Evolutionary conservation across 1,140 invertebrate species (phyloP), one percentile per base, ranked within the genome.

Genomic region (Marisa cornuarietis): DNA sequence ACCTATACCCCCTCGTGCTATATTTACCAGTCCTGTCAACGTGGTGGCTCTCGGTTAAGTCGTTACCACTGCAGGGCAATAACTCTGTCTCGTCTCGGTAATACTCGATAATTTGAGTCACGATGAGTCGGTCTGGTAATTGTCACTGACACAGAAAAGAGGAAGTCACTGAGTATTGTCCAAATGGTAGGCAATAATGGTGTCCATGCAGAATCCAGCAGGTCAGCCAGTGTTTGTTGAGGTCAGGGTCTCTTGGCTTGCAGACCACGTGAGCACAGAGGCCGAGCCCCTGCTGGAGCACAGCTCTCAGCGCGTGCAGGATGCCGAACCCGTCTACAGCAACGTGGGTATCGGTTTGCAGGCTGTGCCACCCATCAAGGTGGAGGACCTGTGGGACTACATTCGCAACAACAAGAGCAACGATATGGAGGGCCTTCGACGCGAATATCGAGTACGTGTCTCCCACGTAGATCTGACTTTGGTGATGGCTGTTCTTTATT

Each of bases 301-400:
- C 26, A 82, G 83, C 75, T 71, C 72, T 8, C 82, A 76, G 24
- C 83, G 79, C 49, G 84, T 87, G 52, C 71, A 80, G 42, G 87
- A 87, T 63, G 80, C 79, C 58, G 87, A 88, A 78, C 88, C 88
- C 72, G 78, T 88, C 58, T 89, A 89, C 80, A 86, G 84, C 78
- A 89, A 89, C 81, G 80, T 86, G 83, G 87, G 85, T 68, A 80
- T 84, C 26, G 81, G 82, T 54, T 8, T 77, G 4, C 77, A 83
- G 3, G 31, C 76, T 49, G 79, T 85, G 61, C 79, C 81, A 16
- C 80, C 86, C 24, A 87, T 89, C 16, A 87, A 85, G 71, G 88
- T 89, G 7, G 88, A 89, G 77, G 88, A 89, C 79, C 71, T 89
- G 24, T 89, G 88, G 88, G 88, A 89, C 79, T 89, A 88, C 81